phyloP scores from a whole-genome alignment of 1,140 invertebrate species.

The Polypedilum vanderplanki region DNA sequence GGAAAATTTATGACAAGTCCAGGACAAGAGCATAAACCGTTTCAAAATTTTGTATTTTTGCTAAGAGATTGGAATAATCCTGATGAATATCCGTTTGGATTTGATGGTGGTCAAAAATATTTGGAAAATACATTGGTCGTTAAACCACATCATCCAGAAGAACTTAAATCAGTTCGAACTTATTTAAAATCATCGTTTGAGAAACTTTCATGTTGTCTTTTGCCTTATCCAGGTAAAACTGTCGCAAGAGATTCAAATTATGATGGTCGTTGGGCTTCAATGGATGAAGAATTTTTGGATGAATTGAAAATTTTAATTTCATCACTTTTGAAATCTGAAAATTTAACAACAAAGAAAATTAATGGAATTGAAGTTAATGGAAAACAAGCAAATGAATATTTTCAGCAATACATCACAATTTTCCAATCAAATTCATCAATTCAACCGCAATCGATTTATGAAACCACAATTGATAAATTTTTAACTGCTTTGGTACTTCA shows the following conservation, averaged over 20 bases:
- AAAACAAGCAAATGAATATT: background rate
- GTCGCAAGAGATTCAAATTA: slow-evolving; percentile 10
- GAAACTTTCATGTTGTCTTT: background rate
- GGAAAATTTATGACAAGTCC: background rate
- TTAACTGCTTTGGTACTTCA: background rate
- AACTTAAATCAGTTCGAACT: background rate
- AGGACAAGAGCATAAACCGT: background rate
- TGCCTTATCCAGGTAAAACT: background rate
- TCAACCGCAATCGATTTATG: slow-evolving; percentile 13
- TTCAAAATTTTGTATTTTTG: slow-evolving; percentile 9
- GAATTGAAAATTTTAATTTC: background rate
- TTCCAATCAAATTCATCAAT: background rate
- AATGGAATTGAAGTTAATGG: background rate
- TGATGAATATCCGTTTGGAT: slow-evolving; percentile 14
- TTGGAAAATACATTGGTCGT: background rate
- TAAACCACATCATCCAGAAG: background rate
- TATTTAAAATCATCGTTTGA: slow-evolving; percentile 16
- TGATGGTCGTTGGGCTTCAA: slow-evolving; percentile 1
- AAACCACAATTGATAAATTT: slow-evolving; percentile 21
- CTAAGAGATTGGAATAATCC: slow-evolving; percentile 24
- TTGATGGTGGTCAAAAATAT: slow-evolving; percentile 1
- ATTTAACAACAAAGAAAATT: slow-evolving; percentile 20
- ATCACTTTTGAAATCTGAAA: background rate
- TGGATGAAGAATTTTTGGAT: slow-evolving; percentile 1
- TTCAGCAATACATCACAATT: background rate